Conservation (phyloP, 2,113 vertebrate species). For the Hippolais icterina region DNA sequence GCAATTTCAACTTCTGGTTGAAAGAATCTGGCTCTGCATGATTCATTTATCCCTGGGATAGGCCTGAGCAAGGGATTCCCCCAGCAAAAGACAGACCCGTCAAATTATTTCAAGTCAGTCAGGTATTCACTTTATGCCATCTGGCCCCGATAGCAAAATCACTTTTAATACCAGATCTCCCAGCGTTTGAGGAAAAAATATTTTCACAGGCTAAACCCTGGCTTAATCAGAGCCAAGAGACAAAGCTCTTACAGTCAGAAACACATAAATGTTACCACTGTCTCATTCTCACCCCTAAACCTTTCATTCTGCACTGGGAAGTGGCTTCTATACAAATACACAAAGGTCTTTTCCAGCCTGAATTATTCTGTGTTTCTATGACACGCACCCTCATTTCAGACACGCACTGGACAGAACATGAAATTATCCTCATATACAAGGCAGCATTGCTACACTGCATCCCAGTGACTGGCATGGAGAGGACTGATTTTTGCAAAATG, state of each 20-base stretch:
- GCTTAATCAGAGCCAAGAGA: background rate
- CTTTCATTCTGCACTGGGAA: background rate
- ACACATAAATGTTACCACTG: background rate
- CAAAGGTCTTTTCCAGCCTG: background rate
- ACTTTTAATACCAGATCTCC: background rate
- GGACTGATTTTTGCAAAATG: background rate
- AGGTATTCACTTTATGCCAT: background rate
- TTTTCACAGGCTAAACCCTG: background rate
- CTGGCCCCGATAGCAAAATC: background rate
- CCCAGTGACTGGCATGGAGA: background rate
- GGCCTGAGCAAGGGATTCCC: slow-evolving; percentile 16
- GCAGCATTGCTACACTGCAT: background rate
- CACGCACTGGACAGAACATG: background rate
- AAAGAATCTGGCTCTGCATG: background rate
- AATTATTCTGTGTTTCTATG: background rate
- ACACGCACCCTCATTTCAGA: background rate
- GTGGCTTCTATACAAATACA: background rate
- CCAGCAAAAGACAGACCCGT: background rate
- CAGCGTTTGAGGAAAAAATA: background rate
- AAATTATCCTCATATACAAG: background rate
- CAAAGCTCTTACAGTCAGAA: background rate
- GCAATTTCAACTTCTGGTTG: slow-evolving; percentile 12
- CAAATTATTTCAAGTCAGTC: slow-evolving; percentile 36
- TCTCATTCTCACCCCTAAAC: background rate
- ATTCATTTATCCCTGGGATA: slow-evolving; percentile 18